Evolutionary conservation across 1,140 invertebrate species (phyloP), one percentile per base, ranked within the genome.

Genomic region (Hyles euphorbiae): DNA sequence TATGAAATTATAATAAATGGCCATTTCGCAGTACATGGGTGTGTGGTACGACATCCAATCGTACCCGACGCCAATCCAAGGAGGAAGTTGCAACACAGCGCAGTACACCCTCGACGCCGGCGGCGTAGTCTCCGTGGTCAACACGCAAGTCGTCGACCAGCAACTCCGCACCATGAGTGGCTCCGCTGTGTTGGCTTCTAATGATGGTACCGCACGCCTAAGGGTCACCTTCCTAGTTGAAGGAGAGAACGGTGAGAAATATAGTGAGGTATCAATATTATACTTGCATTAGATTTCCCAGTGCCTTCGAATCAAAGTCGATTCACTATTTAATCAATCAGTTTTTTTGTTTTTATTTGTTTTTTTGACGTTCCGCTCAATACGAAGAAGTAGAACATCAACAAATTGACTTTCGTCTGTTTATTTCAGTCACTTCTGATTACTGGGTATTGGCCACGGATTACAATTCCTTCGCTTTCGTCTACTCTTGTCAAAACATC

Each of bases 1-100:
- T 22, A 22, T 22, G 22, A 22, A 22, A 22, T 22, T 22, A 22
- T 48, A 47, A 47, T 8, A 4, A 47, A 3, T 48, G 5, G 7
- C 8, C 11, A 11, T 60, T 48, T 60, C 74, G 56, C 61, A 86
- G 86, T 88, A 88, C 54, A 61, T 69, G 58, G 75, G 76, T 5
- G 49, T 51, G 0, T 89, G 87, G 87, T 81, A 82, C 32, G 83
- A 87, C 55, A 74, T 87, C 5, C 76, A 78, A 52, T 81, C 84
- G 34, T 88, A 87, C 50, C 78, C 82, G 8, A 61, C 74, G 10
- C 63, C 22, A 0, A 79, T 80, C 74, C 83, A 89, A 66, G 57
- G 61, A 4, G 81, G 82, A 2, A 75, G 70, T 1, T 87, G 83
- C 22, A 66, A 70, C 0, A 76, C 60, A 0, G 83, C 78, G 5